Evolutionary conservation across 1,140 invertebrate genomes (phyloP).

Genomic region (Ceratina australensis): DNA sequence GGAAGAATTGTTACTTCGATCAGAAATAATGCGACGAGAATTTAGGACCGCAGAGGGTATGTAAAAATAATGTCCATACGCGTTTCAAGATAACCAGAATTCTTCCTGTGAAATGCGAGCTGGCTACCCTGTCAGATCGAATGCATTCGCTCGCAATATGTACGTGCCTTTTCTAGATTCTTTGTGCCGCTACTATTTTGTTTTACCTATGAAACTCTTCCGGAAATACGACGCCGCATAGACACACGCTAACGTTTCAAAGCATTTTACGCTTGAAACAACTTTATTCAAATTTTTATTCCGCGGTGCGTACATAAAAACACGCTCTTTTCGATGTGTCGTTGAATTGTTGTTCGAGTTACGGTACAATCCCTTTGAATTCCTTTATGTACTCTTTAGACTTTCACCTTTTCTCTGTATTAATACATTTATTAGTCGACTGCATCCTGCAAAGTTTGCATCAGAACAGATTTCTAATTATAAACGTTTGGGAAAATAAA

Average conservation of each 20-base stretch:
- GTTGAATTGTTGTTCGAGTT: neutral
- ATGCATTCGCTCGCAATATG: slow-evolving; percentile 15
- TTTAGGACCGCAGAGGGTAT: no score
- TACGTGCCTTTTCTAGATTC: neutral
- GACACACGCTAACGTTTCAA: neutral
- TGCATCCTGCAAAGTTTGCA: no score
- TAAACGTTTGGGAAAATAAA: no score
- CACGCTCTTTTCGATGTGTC: neutral
- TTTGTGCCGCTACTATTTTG: neutral
- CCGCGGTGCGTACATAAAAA: neutral
- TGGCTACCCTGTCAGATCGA: neutral
- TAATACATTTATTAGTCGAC: no score
- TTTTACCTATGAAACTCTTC: neutral
- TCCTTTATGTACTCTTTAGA: no score
- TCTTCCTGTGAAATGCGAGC: slow-evolving; percentile 3
- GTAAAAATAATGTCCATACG: neutral
- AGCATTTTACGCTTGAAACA: neutral
- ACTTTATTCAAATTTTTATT: neutral
- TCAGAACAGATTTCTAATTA: no score
- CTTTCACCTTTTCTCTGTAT: no score
- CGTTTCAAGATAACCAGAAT: neutral
- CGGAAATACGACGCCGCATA: neutral
- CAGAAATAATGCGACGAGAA: no score
- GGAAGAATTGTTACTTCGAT: no score
- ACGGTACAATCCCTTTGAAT: no score